Evolutionary conservation across 2,888 invertebrate species (phyloP).

Genomic region (Rhodophaea formosa): DNA sequence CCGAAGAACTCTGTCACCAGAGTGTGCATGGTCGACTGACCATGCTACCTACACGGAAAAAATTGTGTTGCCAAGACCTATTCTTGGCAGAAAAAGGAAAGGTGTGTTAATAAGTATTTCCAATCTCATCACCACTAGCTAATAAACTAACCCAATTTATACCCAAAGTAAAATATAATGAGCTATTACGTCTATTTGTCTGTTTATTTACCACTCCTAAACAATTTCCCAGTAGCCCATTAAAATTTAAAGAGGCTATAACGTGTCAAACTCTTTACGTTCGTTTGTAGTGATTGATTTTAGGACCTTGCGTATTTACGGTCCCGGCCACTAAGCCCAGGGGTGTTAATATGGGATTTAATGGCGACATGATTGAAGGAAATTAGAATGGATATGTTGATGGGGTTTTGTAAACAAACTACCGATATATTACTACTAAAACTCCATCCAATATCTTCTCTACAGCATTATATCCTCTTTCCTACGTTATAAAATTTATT

Average conservation of each 20-base stretch:
- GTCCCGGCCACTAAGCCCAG: neutral
- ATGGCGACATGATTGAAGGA: neutral
- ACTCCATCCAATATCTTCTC: too few species aligned
- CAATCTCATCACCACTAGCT: neutral
- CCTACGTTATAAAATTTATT: too few species aligned
- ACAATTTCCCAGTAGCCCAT: conserved; percentile 11
- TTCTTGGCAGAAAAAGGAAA: too few species aligned
- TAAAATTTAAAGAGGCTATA: conserved; percentile 13
- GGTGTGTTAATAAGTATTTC: too few species aligned
- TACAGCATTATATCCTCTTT: neutral
- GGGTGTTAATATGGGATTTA: conserved; percentile 8
- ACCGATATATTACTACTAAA: too few species aligned
- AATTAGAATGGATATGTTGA: neutral
- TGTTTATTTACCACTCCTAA: conserved; percentile 1
- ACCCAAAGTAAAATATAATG: neutral
- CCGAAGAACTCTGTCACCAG: too few species aligned
- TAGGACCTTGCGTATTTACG: conserved; percentile 13
- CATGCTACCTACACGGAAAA: too few species aligned
- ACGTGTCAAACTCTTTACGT: conserved; percentile 2
- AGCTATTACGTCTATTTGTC: conserved; percentile 3
- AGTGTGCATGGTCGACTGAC: too few species aligned
- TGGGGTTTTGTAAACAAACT: neutral
- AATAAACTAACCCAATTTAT: neutral
- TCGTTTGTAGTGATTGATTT: conserved; percentile 18
- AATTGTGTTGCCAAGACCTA: too few species aligned